A percentile compares a stretch with the other conserved stretches of the same genome.
Evolutionary conservation across 2,888 invertebrate genomes (phyloP).

Genomic region (Drepana falcataria): DNA sequence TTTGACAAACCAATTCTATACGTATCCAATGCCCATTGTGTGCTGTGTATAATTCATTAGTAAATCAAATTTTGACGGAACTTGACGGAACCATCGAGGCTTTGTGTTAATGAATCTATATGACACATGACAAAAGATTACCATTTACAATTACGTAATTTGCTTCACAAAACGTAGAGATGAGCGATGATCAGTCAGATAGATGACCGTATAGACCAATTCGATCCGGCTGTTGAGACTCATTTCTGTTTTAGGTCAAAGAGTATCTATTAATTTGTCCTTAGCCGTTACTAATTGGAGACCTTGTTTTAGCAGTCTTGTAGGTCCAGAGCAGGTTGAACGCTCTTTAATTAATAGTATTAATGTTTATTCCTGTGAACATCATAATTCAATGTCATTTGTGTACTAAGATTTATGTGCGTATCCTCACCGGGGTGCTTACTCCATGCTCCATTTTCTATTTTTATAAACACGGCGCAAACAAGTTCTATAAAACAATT

Average conservation of each 20-base stretch:
- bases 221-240: slow-evolving; percentile 42
- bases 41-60: not conserved
- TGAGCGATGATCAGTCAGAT: slow-evolving; percentile 25
- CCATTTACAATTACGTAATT: slow-evolving; percentile 18
- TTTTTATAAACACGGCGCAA: not conserved
- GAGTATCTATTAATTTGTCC: slow-evolving; percentile 35
- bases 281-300: slow-evolving; percentile 24
- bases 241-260: slow-evolving; percentile 42
- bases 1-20: not conserved
- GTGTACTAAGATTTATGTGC: not conserved
- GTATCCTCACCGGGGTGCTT: not conserved
- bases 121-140: slow-evolving; percentile 11
- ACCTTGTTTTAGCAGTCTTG: slow-evolving; percentile 27
- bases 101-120: slow-evolving; percentile 1
- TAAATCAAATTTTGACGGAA: slow-evolving; percentile 1
- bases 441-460: not conserved
- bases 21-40: not conserved
- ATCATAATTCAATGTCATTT: slow-evolving; percentile 1
- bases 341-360: too few relatives aligned
- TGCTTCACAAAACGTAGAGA: slow-evolving; percentile 7
- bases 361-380: not conserved
- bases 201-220: slow-evolving; percentile 34
- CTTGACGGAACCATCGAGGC: slow-evolving; percentile 1
- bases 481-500: too few relatives aligned
- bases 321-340: too few relatives aligned